Evolutionary conservation across 2,113 vertebrate species (phyloP).

Genomic region (Leucopternis melanops): DNA sequence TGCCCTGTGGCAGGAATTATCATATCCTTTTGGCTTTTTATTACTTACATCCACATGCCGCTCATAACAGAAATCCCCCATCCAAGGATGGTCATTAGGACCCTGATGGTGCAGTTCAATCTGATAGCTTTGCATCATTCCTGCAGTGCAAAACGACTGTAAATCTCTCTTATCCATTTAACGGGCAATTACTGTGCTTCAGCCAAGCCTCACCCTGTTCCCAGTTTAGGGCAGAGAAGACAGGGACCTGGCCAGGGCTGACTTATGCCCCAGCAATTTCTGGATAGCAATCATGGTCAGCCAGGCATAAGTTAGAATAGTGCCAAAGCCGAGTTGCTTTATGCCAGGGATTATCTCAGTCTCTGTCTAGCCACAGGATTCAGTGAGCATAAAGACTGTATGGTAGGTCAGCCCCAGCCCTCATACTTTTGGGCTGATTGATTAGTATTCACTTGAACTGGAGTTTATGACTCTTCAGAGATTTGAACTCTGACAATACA

Average conservation of each 20-base stretch:
- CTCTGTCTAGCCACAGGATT: not conserved
- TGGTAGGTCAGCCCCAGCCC: not conserved
- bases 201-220: not conserved
- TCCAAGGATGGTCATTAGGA: not conserved
- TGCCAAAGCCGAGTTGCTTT: not conserved
- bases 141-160: not conserved
- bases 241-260: not conserved
- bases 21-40: not conserved
- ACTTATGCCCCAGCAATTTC: conserved; percentile 17
- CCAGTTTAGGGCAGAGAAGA: not conserved
- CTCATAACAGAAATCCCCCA: not conserved
- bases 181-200: not conserved
- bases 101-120: not conserved
- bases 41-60: not conserved
- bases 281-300: not conserved
- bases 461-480: not conserved
- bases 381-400: not conserved
- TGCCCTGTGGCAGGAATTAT: not conserved
- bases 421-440: not conserved
- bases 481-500: conserved; percentile 31
- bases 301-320: not conserved
- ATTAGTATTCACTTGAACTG: not conserved
- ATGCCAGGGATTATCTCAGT: conserved; percentile 22
- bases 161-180: conserved; percentile 16
- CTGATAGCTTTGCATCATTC: not conserved